These are phyloP conservation scores for Perca fluviatilis DNA, from an alignment of 2,113 vertebrate genomes.

Conservation along the genomic window DNA sequence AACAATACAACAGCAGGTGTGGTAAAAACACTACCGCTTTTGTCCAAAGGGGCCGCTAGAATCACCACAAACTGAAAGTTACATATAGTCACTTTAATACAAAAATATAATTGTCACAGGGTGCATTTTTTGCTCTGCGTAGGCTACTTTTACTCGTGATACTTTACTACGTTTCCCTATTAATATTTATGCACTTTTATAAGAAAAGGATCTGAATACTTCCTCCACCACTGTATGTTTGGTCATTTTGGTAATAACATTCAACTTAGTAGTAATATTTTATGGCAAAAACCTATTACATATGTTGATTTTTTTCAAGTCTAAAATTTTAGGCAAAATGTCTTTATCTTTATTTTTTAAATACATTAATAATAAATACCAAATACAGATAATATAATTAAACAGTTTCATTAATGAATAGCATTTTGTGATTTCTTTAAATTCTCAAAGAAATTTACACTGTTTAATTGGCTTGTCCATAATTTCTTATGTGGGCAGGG, in stretches of 20 bases:
- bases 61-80: too few relatives aligned
- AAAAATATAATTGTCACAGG: not conserved
- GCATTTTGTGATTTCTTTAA: not conserved
- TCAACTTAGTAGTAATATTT: not conserved
- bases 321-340: not conserved
- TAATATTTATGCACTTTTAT: not conserved
- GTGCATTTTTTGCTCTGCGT: not conserved
- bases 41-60: too few relatives aligned
- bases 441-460: not conserved
- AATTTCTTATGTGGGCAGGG: not conserved
- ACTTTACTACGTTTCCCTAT: not conserved
- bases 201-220: not conserved
- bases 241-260: not conserved
- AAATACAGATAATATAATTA: not conserved
- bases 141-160: not conserved
- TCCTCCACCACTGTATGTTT: not conserved
- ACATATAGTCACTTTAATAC: too few relatives aligned
- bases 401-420: not conserved
- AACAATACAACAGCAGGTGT: too few relatives aligned
- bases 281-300: not conserved
- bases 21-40: too few relatives aligned
- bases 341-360: not conserved
- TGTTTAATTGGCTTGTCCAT: not conserved
- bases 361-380: not conserved
- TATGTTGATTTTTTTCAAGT: not conserved